These are phyloP conservation scores for Lordiphosa andalusiaca DNA, from an alignment of 2,888 invertebrate genomes.

Conservation along the genomic window DNA sequence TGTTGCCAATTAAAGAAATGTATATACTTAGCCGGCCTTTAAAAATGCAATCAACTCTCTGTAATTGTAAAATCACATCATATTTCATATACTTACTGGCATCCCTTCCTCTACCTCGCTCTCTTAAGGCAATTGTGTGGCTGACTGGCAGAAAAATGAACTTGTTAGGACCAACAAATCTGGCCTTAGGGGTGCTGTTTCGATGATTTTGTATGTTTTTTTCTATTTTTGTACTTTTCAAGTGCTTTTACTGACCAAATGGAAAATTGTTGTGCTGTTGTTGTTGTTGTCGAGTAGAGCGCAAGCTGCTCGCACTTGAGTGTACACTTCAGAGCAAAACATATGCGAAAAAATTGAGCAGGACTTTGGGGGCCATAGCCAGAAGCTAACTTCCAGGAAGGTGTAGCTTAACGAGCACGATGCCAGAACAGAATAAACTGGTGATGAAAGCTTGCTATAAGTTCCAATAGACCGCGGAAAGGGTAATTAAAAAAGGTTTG, in stretches of 20 bases:
- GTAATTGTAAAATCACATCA: slow-evolving; percentile 46
- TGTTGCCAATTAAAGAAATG: slow-evolving; percentile 52
- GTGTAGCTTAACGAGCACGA: slow-evolving; percentile 20
- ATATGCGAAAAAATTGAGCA: slow-evolving; percentile 68
- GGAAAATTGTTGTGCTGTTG: slow-evolving; percentile 42
- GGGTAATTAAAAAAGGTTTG: too few relatives aligned
- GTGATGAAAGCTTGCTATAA: too few relatives aligned
- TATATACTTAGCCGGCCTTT: neutral
- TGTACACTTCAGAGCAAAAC: slow-evolving; percentile 50
- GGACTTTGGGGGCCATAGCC: slow-evolving; percentile 15
- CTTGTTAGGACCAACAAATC: slow-evolving; percentile 39
- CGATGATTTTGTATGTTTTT: slow-evolving; percentile 32
- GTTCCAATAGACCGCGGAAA: too few relatives aligned
- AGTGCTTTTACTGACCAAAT: slow-evolving; percentile 52
- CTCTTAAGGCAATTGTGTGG: slow-evolving; percentile 43
- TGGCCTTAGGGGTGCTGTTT: slow-evolving; percentile 49
- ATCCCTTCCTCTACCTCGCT: neutral
- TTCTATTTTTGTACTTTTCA: slow-evolving; percentile 23
- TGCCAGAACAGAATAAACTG: neutral
- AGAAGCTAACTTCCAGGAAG: slow-evolving; percentile 17
- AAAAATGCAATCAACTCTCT: slow-evolving; percentile 41
- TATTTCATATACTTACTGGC: slow-evolving; percentile 34
- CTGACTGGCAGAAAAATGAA: slow-evolving; percentile 61
- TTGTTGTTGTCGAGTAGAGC: slow-evolving; percentile 32
- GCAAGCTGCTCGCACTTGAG: slow-evolving; percentile 51